Evolutionary conservation across 2,797 vertebrate genomes (phyloP), one percentile per base, ranked within the genome.

Genomic region (Pseudopleuronectes americanus): DNA sequence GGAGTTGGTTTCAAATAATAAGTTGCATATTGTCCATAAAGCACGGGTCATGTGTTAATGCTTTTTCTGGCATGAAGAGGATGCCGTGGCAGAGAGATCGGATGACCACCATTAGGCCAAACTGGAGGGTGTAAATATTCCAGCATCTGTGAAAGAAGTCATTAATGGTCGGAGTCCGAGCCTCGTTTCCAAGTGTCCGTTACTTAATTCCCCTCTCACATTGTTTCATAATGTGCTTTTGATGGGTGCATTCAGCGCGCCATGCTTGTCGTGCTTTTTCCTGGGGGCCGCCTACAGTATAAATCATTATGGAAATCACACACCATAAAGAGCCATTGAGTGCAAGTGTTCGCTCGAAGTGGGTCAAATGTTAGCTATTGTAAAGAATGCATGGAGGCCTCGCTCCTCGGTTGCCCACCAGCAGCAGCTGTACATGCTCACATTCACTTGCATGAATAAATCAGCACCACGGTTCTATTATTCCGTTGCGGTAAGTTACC

Each of bases 361-460:
- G 83, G 87, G 87, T 88, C 83, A 90, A 88, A 89, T 84, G 76
- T 88, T 82, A 70, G 76, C 68, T 58, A 74, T 84, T 84, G 73
- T 77, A 60, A 80, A 72, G 84, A 83, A 89, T 65, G 74, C 62
- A 72, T 70, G 64, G 57, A 78, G 83, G 73, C 49, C 63, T 59
- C 71, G 8, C 75, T 76, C 56, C 43, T 17, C 74, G 41, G 80
- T 59, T 56, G 67, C 69, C 38, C 38, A 55, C 59, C 36, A 60
- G 73, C 72, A 57, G 43, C 79, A 54, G 76, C 68, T 68, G 66
- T 68, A 71, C 79, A 80, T 64, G 79, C 80, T 85, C 80, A 79
- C 74, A 84, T 85, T 85, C 76, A 31, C 71, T 74, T 65, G 72
- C 78, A 92, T 91, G 78, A 92, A 90, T 91, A 90, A 92, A 88